Base-by-base conservation (phyloP, 1,140 invertebrate genomes). In the Neodiprion lecontei region DNA sequence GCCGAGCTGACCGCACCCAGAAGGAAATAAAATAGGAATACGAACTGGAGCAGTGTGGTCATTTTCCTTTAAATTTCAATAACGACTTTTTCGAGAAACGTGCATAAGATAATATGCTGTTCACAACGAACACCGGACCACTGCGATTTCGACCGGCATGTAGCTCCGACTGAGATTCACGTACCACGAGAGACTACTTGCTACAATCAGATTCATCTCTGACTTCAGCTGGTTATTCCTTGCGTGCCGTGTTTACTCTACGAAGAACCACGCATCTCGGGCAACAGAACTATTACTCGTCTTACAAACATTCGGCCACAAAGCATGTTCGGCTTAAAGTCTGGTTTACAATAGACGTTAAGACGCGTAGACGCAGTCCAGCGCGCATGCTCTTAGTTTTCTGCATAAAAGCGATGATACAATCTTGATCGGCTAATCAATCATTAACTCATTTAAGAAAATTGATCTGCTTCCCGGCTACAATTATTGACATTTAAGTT, bases 101-200 rank as follows among this genome's bases (percentile, higher is more conserved):
- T 61, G 53, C 3, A 14, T 17, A 61, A 7, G 9, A 61, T 5
- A 61, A 14, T 2, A 3, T 40, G 1, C 5, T 5, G n/a, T 61
- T 61, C 53, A 61, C 53, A 5, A 61, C n/a, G 11, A 61, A 61
- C 53, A 17, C 53, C 11, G 53, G n/a, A 9, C 53, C 53, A 17
- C n/a, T 17, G 53, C n/a, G 53, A 17, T 8, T 17, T 61, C 53
- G 11, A 61, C 53, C 53, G 53, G n/a, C 53, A 61, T 61, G 53
- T 61, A 61, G 53, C 53, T 61, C 53, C 53, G 53, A 61, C 53
- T 61, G 53, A 9, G 53, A 61, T 61, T 61, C 53, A 61, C 53
- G 53, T 61, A 61, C 53, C 53, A 61, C 11, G 7, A 61, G 11
- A 5, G n/a, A 17, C 11, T 61, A 61, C 53, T 61, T 14, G n/a